A percentile compares a stretch with the other conserved stretches of the same genome.
Conservation (phyloP, 2,113 vertebrate genomes). For the Emydura subglobosa region DNA sequence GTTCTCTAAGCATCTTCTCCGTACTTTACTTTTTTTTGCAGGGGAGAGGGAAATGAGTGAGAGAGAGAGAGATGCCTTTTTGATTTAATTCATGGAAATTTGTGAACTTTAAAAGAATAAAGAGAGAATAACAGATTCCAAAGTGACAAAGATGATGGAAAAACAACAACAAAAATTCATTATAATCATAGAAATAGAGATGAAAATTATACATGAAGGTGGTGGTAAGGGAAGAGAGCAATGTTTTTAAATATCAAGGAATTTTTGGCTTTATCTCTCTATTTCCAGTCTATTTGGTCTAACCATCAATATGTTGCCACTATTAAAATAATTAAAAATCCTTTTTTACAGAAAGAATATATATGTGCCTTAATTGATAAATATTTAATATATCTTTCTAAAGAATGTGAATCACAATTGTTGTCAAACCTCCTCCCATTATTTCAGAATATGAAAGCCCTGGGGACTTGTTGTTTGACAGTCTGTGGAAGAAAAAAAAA, state of each 20-base stretch:
- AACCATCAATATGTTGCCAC: background rate
- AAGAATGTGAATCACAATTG: constrained; percentile 7
- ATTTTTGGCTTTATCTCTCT: background rate
- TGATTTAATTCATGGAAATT: background rate
- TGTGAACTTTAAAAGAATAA: background rate
- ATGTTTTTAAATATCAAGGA: background rate
- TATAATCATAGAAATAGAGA: background rate
- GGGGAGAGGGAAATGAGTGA: accelerated
- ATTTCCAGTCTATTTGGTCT: background rate
- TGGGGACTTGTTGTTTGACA: constrained; percentile 16
- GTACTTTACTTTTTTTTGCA: background rate
- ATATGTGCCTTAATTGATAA: background rate
- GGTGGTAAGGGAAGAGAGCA: accelerated
- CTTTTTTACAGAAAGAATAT: background rate
- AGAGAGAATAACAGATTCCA: background rate
- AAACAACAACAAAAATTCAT: background rate
- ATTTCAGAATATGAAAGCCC: background rate
- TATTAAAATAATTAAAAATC: background rate
- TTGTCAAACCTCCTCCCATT: background rate
- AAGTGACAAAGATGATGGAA: background rate
- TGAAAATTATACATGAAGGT: background rate
- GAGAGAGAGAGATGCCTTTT: background rate
- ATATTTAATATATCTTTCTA: background rate
- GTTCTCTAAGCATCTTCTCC: background rate
- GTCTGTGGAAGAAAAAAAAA: background rate